Conservation (phyloP, 2,113 vertebrate genomes). For the Andinoacara biseriatus region DNA sequence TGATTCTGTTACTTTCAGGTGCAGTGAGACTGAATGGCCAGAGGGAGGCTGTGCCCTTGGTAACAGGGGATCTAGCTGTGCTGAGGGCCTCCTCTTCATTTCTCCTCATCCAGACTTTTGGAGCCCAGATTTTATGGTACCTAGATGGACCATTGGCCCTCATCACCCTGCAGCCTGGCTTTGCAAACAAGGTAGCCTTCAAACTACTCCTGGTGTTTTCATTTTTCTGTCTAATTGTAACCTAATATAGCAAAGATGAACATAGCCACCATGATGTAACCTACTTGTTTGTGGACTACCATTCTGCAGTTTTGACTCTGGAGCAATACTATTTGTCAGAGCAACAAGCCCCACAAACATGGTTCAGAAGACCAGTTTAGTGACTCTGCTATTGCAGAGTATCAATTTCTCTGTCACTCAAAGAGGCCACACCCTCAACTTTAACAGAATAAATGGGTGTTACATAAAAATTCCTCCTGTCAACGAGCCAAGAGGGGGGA, state of each 20-base stretch:
- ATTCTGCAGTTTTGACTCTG: too few relatives aligned
- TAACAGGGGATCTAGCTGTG: constrained; percentile 75
- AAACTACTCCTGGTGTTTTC: not conserved
- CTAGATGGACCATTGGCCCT: constrained; percentile 79
- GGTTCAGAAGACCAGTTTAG: not conserved
- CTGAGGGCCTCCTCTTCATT: constrained; percentile 84
- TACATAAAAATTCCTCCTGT: not conserved
- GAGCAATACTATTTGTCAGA: too few relatives aligned
- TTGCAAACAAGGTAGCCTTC: constrained; percentile 82
- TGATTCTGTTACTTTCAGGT: constrained; percentile 68
- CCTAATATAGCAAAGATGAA: too few relatives aligned
- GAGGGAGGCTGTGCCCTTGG: constrained; percentile 81
- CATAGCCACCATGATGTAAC: too few relatives aligned
- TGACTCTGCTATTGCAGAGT: not conserved
- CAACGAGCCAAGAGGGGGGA: not conserved
- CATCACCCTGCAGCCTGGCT: constrained; percentile 86
- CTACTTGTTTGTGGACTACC: too few relatives aligned
- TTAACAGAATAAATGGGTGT: not conserved
- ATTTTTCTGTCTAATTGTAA: not conserved
- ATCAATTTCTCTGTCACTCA: not conserved
- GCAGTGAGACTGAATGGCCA: constrained; percentile 81
- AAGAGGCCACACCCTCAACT: not conserved
- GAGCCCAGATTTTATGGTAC: constrained; percentile 86
- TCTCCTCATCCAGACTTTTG: constrained; percentile 83
- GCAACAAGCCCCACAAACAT: too few relatives aligned